Evolutionary conservation across 1,140 invertebrate species (phyloP), one percentile per base, ranked within the genome.

Genomic region (Magallana gigas): DNA sequence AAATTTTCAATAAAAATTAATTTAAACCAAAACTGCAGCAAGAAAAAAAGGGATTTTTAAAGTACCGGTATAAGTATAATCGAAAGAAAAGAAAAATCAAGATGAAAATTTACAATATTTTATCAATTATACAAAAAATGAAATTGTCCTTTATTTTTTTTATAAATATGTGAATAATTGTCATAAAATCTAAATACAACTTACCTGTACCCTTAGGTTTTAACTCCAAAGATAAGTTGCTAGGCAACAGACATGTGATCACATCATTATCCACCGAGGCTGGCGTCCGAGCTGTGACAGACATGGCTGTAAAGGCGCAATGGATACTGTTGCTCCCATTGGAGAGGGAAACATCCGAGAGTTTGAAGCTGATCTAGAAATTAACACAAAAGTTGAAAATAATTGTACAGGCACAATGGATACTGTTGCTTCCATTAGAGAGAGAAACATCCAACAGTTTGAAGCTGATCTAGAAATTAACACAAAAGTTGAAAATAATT

Each of bases 191-290:
- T 64, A 16, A 48, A 48, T 48, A 48, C 36, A 48, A 93, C 91
- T 91, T 90, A 93, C 93, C 93, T 91, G 92, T 92, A 91, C 93
- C 93, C 84, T 91, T 62, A 12, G 90, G 91, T 60, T 92, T 88
- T 18, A 58, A 87, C 29, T 90, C 91, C 14, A 93, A 83, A 71
- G 89, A 87, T 0, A 80, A 84, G 80, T 85, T 83, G n/a, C 85
- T 59, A 18, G 92, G 92, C 29, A 93, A 88, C 0, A 88, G 91
- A 80, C 92, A 93, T 29, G 86, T 91, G 29, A 93, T 87, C 68
- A 87, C 86, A 23, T 91, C 89, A n/a, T 90, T 76, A 8, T 89
- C 81, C 3, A 93, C 76, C n/a, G 89, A 90, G 48, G 92, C 93
- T 62, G 64, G 60, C 36, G 92, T 92, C n/a, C 87, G 87, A 58